Base-by-base conservation (phyloP, 2,797 vertebrate genomes). In the Craterocephalus amniculus region DNA sequence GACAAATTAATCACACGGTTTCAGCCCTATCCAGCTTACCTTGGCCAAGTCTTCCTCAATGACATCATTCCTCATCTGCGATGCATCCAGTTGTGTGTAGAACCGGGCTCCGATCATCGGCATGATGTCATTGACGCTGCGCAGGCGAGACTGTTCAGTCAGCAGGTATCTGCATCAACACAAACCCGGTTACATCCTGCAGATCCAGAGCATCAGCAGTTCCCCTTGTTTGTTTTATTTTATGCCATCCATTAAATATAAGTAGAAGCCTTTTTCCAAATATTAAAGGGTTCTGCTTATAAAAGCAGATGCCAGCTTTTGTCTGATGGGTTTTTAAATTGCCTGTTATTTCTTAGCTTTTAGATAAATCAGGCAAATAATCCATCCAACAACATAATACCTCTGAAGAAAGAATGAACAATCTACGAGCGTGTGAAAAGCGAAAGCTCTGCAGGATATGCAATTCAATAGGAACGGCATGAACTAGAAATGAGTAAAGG, bases 51-150 rank as follows among this genome's bases (percentile, higher is more conserved):
- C 98, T 88, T 99, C 98, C 91, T 99, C 98, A 76, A 99, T 99
- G 78, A 99, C 97, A 87, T 99, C 98, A 83, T 99, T 99, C 91
- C 98, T 95, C 98, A 99, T 99, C 76, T 99, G 98, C 56, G 98
- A 97, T 58, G 98, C 97, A 81, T 99, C 98, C 88, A 99, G 90
- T 54, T 99, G 98, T 66, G 98, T 99, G 92, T 99, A 99, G 93
- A 99, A 99, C 67, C 98, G 94, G 58, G 98, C 98, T 85, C 98
- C 98, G 36, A 99, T 99, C 98, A 99, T 99, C 6, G 98, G 98
- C 98, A 99, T 99, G 77, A 99, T 99, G 92, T 99, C 98, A 81
- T 99, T 99, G 81, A 99, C 98, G 70, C 97, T 99, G 83, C 98
- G 96, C 90, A 99, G 93, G 64, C 98, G 95, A 83, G 96, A 97